phyloP scores from a whole-genome alignment of 2,888 invertebrate species.

The Melanophora roralis region DNA sequence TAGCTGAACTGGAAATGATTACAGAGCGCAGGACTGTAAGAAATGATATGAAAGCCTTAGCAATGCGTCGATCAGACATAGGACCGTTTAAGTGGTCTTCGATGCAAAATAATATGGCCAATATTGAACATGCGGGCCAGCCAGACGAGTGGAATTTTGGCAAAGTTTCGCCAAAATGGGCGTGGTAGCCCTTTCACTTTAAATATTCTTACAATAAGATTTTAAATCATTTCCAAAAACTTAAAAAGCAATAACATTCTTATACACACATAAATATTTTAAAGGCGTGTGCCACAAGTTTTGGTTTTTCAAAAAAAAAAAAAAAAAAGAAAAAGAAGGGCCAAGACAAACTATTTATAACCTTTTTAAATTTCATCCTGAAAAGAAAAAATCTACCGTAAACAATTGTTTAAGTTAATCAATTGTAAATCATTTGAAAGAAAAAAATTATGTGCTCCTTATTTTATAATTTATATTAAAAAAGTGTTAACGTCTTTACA shows the following conservation, averaged over 20 bases:
- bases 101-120: conserved; percentile 66
- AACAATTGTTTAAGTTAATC: too few relatives aligned
- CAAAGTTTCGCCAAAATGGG: conserved; percentile 75
- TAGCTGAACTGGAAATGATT: conserved; percentile 74
- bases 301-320: too few relatives aligned
- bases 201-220: background rate
- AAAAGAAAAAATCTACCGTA: too few relatives aligned
- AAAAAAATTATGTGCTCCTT: background rate
- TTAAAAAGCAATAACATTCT: background rate
- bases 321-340: too few relatives aligned
- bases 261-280: background rate
- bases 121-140: conserved; percentile 74
- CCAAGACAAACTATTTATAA: too few relatives aligned
- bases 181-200: conserved; percentile 68
- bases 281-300: too few relatives aligned
- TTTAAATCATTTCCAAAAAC: conserved; percentile 20
- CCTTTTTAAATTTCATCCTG: too few relatives aligned
- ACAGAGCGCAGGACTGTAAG: conserved; percentile 74
- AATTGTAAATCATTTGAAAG: too few relatives aligned
- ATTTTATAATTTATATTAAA: background rate
- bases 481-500: background rate
- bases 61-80: conserved; percentile 68
- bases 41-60: conserved; percentile 75
- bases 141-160: conserved; percentile 76
- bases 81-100: conserved; percentile 76